Evolutionary conservation across 2,888 invertebrate species (phyloP).

Genomic region (Operophtera brumata): DNA sequence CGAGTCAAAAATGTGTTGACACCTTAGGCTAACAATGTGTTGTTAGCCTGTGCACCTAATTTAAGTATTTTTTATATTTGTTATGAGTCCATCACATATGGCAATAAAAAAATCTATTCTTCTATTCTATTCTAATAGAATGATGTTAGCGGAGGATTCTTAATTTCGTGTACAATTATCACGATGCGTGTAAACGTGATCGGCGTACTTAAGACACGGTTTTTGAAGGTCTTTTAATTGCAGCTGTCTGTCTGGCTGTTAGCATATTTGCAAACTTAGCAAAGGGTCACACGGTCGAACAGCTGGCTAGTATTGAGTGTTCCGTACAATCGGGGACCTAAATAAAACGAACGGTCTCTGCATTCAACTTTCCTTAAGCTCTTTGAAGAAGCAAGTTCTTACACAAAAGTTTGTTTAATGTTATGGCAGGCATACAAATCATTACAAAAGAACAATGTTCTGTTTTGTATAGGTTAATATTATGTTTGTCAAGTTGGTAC

Average conservation of each 20-base stretch:
- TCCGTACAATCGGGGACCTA: slow-evolving; percentile 16
- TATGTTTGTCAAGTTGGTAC: no score
- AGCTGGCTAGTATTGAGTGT: slow-evolving; percentile 16
- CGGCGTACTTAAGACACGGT: slow-evolving; percentile 28
- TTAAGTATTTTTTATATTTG: no score
- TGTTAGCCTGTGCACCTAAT: no score
- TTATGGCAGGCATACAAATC: no score
- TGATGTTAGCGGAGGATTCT: slow-evolving; percentile 40
- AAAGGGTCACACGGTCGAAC: slow-evolving; percentile 20
- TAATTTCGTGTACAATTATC: slow-evolving; percentile 50
- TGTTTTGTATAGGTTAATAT: no score
- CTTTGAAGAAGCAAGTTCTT: slow-evolving; percentile 21
- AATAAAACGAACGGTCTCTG: slow-evolving; percentile 26
- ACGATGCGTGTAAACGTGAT: slow-evolving; percentile 39
- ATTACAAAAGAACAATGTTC: no score
- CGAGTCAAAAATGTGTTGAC: no score
- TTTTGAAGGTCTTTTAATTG: slow-evolving; percentile 33
- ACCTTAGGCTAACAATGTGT: no score
- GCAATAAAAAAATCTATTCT: no score
- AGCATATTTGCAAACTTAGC: slow-evolving; percentile 3
- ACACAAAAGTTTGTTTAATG: slow-evolving; percentile 1
- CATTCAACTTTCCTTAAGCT: slow-evolving; percentile 20
- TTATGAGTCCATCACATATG: no score
- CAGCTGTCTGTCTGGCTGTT: slow-evolving; percentile 10
- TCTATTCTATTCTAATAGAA: no score